Base-by-base conservation (phyloP, 2,888 invertebrate species). In the Scaptomyza flava region DNA sequence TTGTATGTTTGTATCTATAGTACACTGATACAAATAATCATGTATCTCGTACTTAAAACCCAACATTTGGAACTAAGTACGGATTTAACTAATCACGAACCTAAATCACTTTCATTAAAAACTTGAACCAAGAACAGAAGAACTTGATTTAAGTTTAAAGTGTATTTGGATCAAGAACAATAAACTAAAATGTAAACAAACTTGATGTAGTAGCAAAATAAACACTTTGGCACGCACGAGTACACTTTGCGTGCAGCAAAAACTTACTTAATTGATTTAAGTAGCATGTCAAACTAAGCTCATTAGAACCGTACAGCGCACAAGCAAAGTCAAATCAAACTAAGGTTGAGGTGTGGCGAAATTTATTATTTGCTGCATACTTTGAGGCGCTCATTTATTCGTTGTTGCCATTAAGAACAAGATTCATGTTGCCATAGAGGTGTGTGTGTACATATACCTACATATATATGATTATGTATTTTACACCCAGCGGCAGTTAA, bases 261-360 rank as follows among this genome's bases (percentile, higher is more conserved):
- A 84, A 64, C 27, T 27, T 6, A 74, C 64, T 71, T 79, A 81
- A 83, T 87, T 83, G 77, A 87, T 79, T 87, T 66, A 68, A 70
- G 63, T 62, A 62, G 42, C 58, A 64, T 66, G 50, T 56, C 68
- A 63, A 69, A 64, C 64, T 70, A 66, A 54, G 64, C 61, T 58
- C 68, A 74, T 69, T 70, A 77, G 46, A 48, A 38, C 17, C 42
- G 23, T 36, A 54, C 33, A 42, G 50, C 58, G 60, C 43, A 53
- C 27, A n/a, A n/a, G 27, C 27, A 27, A 27, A 27, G 27, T 27
- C 27, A 27, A 27, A 27, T 5, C 27, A 27, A 27, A 27, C 6
- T 27, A 27, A 27, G 27, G 3, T 27, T 0, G 30, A 48, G 59
- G 63, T 36, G 59, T 68, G 50, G 38, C 36, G 1, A 50, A 77